Base-by-base conservation (phyloP, 1,140 invertebrate genomes). In the Calephelis nemesis region DNA sequence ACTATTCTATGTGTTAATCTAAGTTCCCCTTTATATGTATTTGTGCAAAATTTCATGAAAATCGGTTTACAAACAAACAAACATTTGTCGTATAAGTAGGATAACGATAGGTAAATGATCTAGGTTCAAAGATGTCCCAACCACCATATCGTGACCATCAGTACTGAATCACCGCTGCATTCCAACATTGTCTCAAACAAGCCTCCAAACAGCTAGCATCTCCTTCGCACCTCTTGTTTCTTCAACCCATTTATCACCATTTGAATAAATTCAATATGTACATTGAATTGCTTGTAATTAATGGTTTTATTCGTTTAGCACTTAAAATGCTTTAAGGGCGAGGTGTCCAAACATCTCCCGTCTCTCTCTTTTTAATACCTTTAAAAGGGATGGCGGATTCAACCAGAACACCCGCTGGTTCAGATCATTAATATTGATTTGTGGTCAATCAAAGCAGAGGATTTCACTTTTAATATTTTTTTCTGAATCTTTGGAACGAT, bases 231-330 rank as follows among this genome's bases (percentile, higher is more conserved):
- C 83, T 87, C 84, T 89, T 88, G 83, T 88, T 84, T 83, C 80
- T 71, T 68, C 74, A 71, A 72, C 64, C 81, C 84, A 91, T 91
- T 88, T 88, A 91, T 91, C 86, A 91, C 87, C 80, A 91, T 91
- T 91, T 91, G 86, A 91, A 91, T 91, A 91, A 91, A 91, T 91
- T 90, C 87, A 91, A 91, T 91, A 90, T 91, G 87, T 90, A 90
- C 86, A 88, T 89, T 90, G 86, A 89, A 90, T 88, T 83, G 82
- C 84, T 63, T 86, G 87, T 90, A 91, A 91, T 91, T 91, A 91
- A 91, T 91, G 88, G 84, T 91, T 90, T 90, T 87, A 91, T 91
- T 90, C 87, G 87, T 90, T 91, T 89, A 90, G 89, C 89, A 91
- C 89, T 91, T 91, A 91, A 87, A 91, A 82, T 86, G 86, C 68